Evolutionary conservation across 2,113 vertebrate genomes (phyloP).

Genomic region (Sebastes fasciatus): DNA sequence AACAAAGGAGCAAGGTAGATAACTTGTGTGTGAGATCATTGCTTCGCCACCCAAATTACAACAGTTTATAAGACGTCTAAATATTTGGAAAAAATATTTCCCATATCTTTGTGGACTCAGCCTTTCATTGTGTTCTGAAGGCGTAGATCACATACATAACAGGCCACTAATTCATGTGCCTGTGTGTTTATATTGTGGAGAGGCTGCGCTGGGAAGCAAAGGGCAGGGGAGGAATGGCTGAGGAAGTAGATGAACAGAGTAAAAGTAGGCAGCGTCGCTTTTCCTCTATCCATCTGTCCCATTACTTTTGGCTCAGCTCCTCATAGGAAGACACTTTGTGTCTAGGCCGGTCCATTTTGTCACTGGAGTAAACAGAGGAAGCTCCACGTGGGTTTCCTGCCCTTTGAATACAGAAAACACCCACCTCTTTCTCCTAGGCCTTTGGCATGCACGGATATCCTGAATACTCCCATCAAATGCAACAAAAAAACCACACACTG

Average conservation of each 20-base stretch:
- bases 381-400: constrained; percentile 75
- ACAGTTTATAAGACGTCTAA: constrained; percentile 66
- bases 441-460: constrained; percentile 67
- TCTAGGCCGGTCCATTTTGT: constrained; percentile 63
- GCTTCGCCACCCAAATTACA: constrained; percentile 59
- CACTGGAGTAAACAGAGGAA: constrained; percentile 82
- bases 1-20: constrained; percentile 59
- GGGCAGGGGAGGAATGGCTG: constrained; percentile 47
- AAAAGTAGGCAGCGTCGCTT: constrained; percentile 56
- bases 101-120: constrained; percentile 61
- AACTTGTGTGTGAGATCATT: constrained; percentile 41
- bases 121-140: constrained; percentile 67
- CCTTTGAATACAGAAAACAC: constrained; percentile 71
- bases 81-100: constrained; percentile 68
- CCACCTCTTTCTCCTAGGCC: constrained; percentile 58
- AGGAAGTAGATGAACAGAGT: constrained; percentile 69
- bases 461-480: constrained; percentile 67
- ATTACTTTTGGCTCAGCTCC: constrained; percentile 58
- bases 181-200: constrained; percentile 59
- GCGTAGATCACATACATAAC: constrained; percentile 61
- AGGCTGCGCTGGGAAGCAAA: constrained; percentile 48
- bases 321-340: constrained; percentile 68
- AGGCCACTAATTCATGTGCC: constrained; percentile 50
- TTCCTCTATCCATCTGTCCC: constrained; percentile 60
- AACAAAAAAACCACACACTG: constrained; percentile 6